These are phyloP conservation scores for Amblyraja radiata DNA, from an alignment of 2,797 vertebrate genomes.

Conservation along the genomic window DNA sequence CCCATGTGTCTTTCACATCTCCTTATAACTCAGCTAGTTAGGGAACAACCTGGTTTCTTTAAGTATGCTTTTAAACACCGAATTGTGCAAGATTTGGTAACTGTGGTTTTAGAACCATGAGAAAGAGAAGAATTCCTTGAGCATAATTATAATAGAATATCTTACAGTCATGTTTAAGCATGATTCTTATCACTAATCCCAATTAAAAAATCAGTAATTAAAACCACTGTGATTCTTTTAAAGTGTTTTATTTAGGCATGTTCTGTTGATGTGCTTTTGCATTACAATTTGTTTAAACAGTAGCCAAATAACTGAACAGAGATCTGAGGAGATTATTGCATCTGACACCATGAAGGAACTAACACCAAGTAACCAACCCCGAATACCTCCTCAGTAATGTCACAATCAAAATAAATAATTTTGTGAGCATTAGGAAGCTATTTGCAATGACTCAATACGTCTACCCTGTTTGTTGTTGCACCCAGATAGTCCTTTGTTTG, in stretches of 20 bases:
- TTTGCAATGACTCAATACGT: neutral
- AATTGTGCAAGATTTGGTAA: neutral
- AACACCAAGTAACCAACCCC: neutral
- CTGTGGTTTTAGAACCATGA: neutral
- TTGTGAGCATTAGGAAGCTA: neutral
- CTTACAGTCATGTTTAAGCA: neutral
- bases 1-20: no score
- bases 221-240: neutral
- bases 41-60: neutral
- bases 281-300: neutral
- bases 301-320: neutral
- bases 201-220: conserved; percentile 7
- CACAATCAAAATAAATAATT: neutral
- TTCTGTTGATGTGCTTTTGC: neutral
- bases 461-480: neutral
- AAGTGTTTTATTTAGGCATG: neutral
- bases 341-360: neutral
- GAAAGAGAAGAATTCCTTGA: neutral
- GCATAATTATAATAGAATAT: neutral
- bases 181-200: neutral
- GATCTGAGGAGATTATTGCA: neutral
- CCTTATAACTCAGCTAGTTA: no score
- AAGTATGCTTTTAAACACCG: neutral
- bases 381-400: neutral
- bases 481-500: neutral